Percentiles rank a stretch among this genome's conserved stretches.
Conservation (phyloP, 2,888 invertebrate genomes). For the Apodemia zela region DNA sequence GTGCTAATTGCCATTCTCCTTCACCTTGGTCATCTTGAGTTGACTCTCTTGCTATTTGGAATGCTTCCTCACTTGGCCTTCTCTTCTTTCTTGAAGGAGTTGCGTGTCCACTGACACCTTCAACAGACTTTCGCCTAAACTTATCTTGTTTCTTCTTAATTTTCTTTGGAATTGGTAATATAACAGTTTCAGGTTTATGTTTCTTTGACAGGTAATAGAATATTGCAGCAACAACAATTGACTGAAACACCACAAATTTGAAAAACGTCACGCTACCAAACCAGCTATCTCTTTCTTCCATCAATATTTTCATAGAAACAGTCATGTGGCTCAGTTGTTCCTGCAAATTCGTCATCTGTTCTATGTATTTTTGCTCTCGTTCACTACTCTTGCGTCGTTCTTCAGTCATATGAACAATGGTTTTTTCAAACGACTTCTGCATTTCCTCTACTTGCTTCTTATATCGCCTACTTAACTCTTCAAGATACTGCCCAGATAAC, state of each 20-base stretch:
- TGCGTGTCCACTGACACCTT: conserved; percentile 79
- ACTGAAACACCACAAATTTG: conserved; percentile 73
- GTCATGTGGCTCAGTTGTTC: conserved; percentile 84
- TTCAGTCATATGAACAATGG: conserved; percentile 85
- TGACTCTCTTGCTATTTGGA: conserved; percentile 81
- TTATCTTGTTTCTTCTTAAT: conserved; percentile 60
- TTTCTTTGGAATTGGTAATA: conserved; percentile 52
- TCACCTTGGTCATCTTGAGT: conserved; percentile 74
- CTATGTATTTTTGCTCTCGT: conserved; percentile 88
- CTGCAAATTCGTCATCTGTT: conserved; percentile 85
- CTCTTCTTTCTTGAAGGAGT: conserved; percentile 79
- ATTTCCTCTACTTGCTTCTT: conserved; percentile 98
- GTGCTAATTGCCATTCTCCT: conserved; percentile 70
- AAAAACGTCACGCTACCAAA: conserved; percentile 79
- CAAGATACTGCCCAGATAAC: conserved; percentile 96
- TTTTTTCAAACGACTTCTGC: conserved; percentile 91
- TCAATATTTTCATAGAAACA: conserved; percentile 78
- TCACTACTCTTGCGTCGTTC: conserved; percentile 85
- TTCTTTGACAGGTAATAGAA: conserved; percentile 74
- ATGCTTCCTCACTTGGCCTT: conserved; percentile 88
- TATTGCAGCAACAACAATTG: conserved; percentile 67
- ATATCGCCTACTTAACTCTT: conserved; percentile 96
- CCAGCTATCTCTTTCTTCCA: conserved; percentile 84
- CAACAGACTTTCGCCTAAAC: conserved; percentile 83
- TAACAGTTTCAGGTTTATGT: conserved; percentile 54